phyloP scores from a whole-genome alignment of 2,888 invertebrate genomes.

The Magallana nippona region DNA sequence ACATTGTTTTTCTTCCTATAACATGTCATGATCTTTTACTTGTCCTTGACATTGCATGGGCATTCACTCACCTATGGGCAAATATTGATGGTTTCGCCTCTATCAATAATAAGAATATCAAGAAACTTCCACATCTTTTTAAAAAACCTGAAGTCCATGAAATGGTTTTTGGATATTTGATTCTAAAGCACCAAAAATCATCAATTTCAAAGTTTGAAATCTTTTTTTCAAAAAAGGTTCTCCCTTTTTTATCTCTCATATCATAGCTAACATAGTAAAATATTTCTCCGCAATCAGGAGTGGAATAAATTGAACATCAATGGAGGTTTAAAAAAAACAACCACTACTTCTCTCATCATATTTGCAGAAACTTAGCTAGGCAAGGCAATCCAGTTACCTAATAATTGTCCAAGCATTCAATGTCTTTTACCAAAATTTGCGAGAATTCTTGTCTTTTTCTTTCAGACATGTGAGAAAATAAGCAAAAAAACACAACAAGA shows the following conservation, averaged over 20 bases:
- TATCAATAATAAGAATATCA: too few relatives aligned
- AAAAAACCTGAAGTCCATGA: too few relatives aligned
- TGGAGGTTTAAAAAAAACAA: neutral
- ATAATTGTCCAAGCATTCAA: neutral
- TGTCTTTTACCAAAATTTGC: neutral
- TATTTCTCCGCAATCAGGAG: too few relatives aligned
- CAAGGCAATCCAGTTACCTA: neutral
- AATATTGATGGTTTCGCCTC: too few relatives aligned
- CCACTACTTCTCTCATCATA: neutral
- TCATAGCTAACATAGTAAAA: too few relatives aligned
- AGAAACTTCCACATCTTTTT: too few relatives aligned
- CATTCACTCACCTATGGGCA: neutral
- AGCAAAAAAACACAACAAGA: neutral
- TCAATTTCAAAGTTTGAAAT: too few relatives aligned
- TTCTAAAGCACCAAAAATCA: too few relatives aligned
- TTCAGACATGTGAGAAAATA: constrained; percentile 14
- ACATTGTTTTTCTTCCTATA: neutral
- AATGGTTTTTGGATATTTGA: too few relatives aligned
- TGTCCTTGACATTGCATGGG: neutral
- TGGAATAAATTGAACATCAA: neutral
- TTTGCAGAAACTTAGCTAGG: neutral
- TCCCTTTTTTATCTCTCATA: too few relatives aligned
- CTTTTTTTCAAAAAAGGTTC: too few relatives aligned
- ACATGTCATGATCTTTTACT: neutral
- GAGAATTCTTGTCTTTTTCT: neutral